phyloP scores from a whole-genome alignment of 2,113 vertebrate genomes.

The Microtus oregoni region DNA sequence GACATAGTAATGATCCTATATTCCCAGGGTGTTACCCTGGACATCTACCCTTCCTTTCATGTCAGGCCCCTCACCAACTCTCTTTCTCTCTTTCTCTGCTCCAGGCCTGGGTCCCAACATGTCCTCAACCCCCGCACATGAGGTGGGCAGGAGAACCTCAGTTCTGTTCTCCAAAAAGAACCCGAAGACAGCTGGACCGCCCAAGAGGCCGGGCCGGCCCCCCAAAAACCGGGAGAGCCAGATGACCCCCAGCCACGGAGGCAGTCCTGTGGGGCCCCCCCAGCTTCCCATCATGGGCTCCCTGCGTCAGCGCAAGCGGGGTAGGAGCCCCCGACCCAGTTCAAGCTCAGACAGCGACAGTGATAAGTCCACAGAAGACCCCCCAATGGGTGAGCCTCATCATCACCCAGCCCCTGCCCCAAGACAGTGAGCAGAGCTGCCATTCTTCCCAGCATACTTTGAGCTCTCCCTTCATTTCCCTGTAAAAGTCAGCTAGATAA shows the following conservation, averaged over 20 bases:
- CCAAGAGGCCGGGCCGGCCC: conserved; percentile 96
- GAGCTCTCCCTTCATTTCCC: conserved; percentile 37
- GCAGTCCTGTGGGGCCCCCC: conserved; percentile 94
- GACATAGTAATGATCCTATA: conserved; percentile 27
- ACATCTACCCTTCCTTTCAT: conserved; percentile 37
- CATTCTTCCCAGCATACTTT: conserved; percentile 44
- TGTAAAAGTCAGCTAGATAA: background rate
- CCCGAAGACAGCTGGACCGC: conserved; percentile 95
- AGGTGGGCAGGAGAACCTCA: conserved; percentile 97
- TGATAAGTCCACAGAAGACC: conserved; percentile 89
- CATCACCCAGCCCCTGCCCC: conserved; percentile 35
- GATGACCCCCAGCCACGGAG: conserved; percentile 88
- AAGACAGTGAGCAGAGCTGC: conserved; percentile 59
- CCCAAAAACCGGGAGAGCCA: conserved; percentile 97
- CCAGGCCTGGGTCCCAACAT: conserved; percentile 93
- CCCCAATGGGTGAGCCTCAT: conserved; percentile 88
- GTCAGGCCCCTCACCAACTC: conserved; percentile 79
- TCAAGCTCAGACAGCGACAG: conserved; percentile 98
- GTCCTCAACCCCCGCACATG: conserved; percentile 94
- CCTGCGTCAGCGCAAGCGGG: conserved; percentile 93
- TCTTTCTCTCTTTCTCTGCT: conserved; percentile 77
- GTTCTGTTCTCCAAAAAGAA: conserved; percentile 99
- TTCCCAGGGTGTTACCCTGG: conserved; percentile 16
- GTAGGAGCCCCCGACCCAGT: conserved; percentile 94
- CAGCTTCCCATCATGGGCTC: conserved; percentile 93